Base-by-base conservation (phyloP, 35 echinoderm and acorn worm species). In the Anneissia japonica region DNA sequence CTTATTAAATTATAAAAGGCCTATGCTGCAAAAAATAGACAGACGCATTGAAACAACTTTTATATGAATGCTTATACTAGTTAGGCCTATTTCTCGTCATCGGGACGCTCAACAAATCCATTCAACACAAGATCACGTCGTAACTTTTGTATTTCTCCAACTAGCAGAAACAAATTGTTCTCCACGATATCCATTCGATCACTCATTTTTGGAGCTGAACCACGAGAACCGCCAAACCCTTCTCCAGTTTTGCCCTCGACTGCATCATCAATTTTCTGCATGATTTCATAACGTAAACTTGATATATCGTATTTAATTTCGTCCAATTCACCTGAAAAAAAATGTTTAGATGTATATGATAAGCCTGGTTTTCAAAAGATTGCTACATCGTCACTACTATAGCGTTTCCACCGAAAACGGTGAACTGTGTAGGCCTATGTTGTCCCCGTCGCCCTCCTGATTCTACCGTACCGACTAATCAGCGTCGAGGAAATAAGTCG, bases 271-370 rank as follows among this genome's bases (percentile, higher is more conserved):
- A 64, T 64, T 23, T 64, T 64, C 21, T 64, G 51, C 51, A 64
- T 81, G 3, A 81, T 30, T 40, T 81, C 79, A 39, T 38, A 81
- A 23, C 79, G 34, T 30, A 81, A 39, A n/a, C 79, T 81, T 0
- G 79, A 81, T 37, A 81, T 81, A 37, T 81, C 79, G n/a, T 81
- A 39, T 39, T 81, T 81, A 7, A 81, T 81, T 81, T 81, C 79
- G 35, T 81, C 79, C 13, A 81, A 28, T 81, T 81, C 79, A 28
- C 79, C 79, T 81, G 26, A 14, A 16, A 35, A 39, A 77, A 77
- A 32, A 77, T 26, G 36, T n/a, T 11, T 10, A 81, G 36, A 34
- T 31, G 38, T 34, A 33, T 4, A 10, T 4, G 79, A 30, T 33
- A 4, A 2, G 4, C 33, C 1, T 81, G 38, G 7, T 1, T 2